These are phyloP conservation scores for Hippocampus guttulatus DNA, from an alignment of 2,113 vertebrate species.

Conservation along the genomic window DNA sequence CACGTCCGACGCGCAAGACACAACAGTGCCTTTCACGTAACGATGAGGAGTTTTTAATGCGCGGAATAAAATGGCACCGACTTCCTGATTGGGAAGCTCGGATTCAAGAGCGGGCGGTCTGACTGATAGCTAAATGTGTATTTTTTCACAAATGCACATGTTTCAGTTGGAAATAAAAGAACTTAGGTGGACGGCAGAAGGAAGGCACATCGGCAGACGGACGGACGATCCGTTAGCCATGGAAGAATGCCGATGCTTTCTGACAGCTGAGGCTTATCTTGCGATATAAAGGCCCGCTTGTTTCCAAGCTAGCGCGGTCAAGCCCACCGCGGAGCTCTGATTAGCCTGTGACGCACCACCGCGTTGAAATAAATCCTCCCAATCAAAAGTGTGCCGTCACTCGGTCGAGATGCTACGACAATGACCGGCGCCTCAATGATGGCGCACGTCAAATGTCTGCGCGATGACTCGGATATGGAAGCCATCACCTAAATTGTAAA, in stretches of 20 bases:
- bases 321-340: conserved; percentile 24
- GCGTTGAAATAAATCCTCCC: neutral
- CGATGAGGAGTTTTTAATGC: neutral
- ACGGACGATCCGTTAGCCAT: conserved; percentile 47
- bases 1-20: conserved; percentile 20
- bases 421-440: neutral
- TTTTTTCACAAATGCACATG: neutral
- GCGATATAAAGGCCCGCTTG: conserved; percentile 61
- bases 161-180: neutral
- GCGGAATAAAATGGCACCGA: conserved; percentile 4
- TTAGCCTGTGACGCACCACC: conserved; percentile 41
- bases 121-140: neutral
- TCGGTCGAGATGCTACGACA: neutral
- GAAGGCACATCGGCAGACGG: conserved; percentile 36
- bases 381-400: neutral
- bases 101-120: neutral
- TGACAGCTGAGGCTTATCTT: conserved; percentile 68
- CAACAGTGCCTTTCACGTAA: conserved; percentile 18
- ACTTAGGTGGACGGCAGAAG: conserved; percentile 26
- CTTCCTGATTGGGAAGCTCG: conserved; percentile 1
- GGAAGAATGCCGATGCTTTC: conserved; percentile 67
- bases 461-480: conserved; percentile 10
- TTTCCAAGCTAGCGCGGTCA: conserved; percentile 23
- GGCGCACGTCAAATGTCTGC: neutral
- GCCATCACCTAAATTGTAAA: conserved; percentile 13